Conservation (phyloP, 2,888 invertebrate species). For the Cephus pygmeus region DNA sequence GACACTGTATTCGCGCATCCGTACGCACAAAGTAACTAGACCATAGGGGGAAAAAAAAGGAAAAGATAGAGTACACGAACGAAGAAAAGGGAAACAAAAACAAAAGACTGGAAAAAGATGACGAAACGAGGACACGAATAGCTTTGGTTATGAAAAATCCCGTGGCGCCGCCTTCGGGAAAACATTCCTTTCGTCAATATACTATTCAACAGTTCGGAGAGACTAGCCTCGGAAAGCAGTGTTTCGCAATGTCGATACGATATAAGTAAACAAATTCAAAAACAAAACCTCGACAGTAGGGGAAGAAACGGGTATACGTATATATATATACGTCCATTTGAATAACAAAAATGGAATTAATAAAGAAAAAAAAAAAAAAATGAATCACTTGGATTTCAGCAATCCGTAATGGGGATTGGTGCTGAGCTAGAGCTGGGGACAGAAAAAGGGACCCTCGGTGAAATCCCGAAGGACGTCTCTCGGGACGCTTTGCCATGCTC, state of each 20-base stretch:
- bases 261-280: not conserved
- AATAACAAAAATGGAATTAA: not conserved
- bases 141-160: not conserved
- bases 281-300: not conserved
- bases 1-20: not conserved
- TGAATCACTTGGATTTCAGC: not conserved
- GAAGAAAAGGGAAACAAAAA: not conserved
- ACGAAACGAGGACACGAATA: not conserved
- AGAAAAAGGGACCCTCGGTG: not conserved
- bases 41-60: not conserved
- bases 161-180: too few relatives aligned
- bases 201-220: too few relatives aligned
- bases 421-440: too few relatives aligned
- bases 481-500: not conserved
- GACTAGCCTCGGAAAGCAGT: not conserved
- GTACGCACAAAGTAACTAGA: not conserved
- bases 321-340: not conserved
- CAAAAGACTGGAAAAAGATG: not conserved
- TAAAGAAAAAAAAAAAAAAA: not conserved
- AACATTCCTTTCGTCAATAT: too few relatives aligned
- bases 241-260: not conserved
- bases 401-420: not conserved
- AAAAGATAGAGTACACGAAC: not conserved
- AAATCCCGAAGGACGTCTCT: not conserved
- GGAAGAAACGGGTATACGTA: not conserved